These are phyloP conservation scores for Macrobrachium rosenbergii DNA, from an alignment of 1,140 invertebrate genomes.

Conservation along the genomic window DNA sequence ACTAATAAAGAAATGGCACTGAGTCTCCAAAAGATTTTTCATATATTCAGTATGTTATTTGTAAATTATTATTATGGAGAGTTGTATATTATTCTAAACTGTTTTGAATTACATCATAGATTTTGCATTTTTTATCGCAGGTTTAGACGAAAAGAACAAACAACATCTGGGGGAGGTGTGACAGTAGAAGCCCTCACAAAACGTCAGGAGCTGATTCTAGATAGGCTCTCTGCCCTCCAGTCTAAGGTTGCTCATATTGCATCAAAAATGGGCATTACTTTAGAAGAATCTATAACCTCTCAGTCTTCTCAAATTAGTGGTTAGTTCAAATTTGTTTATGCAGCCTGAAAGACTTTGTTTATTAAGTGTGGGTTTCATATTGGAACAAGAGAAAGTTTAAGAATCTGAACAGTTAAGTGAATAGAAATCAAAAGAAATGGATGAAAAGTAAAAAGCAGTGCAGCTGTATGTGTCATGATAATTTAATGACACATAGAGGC, in stretches of 20 bases:
- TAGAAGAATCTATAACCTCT: constrained; percentile 41
- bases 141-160: not conserved
- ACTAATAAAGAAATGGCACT: too few species aligned
- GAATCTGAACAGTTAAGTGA: too few species aligned
- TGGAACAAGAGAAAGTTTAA: too few species aligned
- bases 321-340: constrained; percentile 10
- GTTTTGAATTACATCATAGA: not conserved
- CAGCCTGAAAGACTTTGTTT: not conserved
- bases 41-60: too few species aligned
- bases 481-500: too few species aligned
- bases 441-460: too few species aligned
- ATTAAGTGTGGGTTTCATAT: too few species aligned
- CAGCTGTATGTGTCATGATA: too few species aligned
- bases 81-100: too few species aligned
- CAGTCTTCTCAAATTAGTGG: constrained; percentile 31
- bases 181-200: constrained; percentile 44
- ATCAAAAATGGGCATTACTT: constrained; percentile 51
- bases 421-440: too few species aligned
- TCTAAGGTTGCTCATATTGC: constrained; percentile 55
- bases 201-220: constrained; percentile 59
- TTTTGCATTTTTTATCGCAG: not conserved
- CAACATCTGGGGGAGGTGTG: not conserved
- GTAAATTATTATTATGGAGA: too few species aligned
- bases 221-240: constrained; percentile 51
- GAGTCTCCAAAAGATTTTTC: too few species aligned